These are phyloP conservation scores for Stomatorhinus walkeri DNA, from an alignment of 2,797 vertebrate species.

Conservation along the genomic window DNA sequence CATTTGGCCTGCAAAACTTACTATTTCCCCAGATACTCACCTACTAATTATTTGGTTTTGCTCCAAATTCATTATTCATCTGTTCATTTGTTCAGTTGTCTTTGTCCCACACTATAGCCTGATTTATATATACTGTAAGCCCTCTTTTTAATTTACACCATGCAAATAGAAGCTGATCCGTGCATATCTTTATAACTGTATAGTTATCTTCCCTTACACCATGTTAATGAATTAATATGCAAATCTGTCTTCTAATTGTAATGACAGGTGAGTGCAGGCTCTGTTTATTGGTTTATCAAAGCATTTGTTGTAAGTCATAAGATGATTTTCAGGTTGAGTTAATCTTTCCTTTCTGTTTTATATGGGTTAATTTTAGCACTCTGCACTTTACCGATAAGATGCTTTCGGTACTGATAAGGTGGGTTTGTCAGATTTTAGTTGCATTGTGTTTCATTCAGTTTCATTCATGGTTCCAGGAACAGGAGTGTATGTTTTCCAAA, in stretches of 20 bases:
- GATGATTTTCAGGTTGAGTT: constrained; percentile 3
- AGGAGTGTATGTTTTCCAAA: not conserved
- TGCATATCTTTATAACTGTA: not conserved
- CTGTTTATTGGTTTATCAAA: not conserved
- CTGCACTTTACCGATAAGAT: not conserved
- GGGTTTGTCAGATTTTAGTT: not conserved
- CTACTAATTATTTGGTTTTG: constrained; percentile 30
- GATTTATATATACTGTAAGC: not conserved
- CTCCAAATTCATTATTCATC: constrained; percentile 22
- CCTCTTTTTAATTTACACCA: not conserved
- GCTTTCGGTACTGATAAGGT: constrained; percentile 19
- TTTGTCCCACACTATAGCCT: not conserved
- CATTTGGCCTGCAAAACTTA: constrained; percentile 28
- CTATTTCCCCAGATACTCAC: constrained; percentile 25
- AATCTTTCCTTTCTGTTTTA: not conserved
- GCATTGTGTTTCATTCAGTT: not conserved
- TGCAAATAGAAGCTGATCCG: not conserved
- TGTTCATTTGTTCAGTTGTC: constrained; percentile 25
- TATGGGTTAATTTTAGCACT: not conserved
- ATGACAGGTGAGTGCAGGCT: not conserved
- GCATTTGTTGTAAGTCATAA: not conserved
- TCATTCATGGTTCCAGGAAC: not conserved
- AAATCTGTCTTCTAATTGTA: not conserved
- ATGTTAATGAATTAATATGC: not conserved
- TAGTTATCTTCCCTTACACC: not conserved